phyloP scores from a whole-genome alignment of 2,797 vertebrate genomes.

The Gadopsis marmoratus region DNA sequence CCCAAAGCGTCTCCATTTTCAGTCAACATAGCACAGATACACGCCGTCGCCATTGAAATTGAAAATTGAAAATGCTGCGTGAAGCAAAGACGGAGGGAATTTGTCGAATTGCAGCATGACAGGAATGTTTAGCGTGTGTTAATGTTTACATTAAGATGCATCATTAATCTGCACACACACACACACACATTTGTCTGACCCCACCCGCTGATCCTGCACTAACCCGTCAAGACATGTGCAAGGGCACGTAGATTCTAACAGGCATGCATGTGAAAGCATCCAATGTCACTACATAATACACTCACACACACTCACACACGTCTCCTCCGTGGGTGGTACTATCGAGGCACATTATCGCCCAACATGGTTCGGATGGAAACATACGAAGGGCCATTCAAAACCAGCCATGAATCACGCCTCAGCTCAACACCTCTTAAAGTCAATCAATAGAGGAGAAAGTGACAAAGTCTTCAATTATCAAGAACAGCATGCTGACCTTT shows the following conservation, averaged over 20 bases:
- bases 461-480: not conserved
- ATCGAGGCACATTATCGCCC: not conserved
- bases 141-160: constrained; percentile 41
- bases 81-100: constrained; percentile 17
- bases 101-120: constrained; percentile 35
- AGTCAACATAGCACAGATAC: not conserved
- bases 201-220: constrained; percentile 34
- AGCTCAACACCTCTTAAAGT: not conserved
- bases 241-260: constrained; percentile 21
- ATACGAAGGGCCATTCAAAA: not conserved
- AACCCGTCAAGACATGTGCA: constrained; percentile 29
- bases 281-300: not conserved
- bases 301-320: constrained; percentile 8
- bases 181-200: constrained; percentile 23
- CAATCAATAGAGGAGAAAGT: not conserved
- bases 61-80: not conserved
- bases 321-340: not conserved
- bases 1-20: constrained; percentile 14
- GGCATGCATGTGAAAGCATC: constrained; percentile 10
- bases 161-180: constrained; percentile 46
- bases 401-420: not conserved
- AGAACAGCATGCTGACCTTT: constrained; percentile 20
- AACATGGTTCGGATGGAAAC: not conserved
- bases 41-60: too few relatives aligned
- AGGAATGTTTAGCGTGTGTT: constrained; percentile 28